Evolutionary conservation across 2,888 invertebrate species (phyloP).

Genomic region (Nesidiocoris tenuis): DNA sequence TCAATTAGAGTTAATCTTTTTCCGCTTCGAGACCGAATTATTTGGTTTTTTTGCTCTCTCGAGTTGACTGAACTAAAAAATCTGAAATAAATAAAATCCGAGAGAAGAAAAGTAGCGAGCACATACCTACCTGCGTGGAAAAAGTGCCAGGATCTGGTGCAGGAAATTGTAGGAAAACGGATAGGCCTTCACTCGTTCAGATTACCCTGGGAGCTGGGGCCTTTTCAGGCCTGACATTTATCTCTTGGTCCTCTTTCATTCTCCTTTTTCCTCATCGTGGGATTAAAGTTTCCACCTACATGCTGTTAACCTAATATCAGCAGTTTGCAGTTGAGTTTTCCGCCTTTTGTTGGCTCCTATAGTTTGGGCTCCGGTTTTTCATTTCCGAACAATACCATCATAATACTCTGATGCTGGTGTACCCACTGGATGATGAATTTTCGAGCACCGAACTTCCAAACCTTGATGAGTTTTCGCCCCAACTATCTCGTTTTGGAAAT

Average conservation of each 20-base stretch:
- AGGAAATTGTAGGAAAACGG: conserved; percentile 10
- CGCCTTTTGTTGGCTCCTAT: too few relatives aligned
- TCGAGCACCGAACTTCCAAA: too few relatives aligned
- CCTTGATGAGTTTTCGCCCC: too few relatives aligned
- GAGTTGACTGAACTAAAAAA: conserved; percentile 11
- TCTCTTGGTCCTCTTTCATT: conserved; percentile 26
- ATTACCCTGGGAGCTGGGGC: conserved; percentile 26
- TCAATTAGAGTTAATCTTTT: conserved; percentile 19
- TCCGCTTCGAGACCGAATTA: conserved; percentile 17
- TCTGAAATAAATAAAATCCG: background rate
- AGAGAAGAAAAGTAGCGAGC: background rate
- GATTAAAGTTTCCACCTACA: conserved; percentile 39
- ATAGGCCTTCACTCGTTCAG: conserved; percentile 30
- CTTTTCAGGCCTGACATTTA: conserved; percentile 28
- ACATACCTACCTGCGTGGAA: too few relatives aligned
- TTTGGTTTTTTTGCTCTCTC: background rate
- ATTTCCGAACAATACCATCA: too few relatives aligned
- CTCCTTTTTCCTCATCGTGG: conserved; percentile 37
- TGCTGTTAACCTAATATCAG: conserved; percentile 42
- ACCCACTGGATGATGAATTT: too few relatives aligned
- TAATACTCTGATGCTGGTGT: too few relatives aligned
- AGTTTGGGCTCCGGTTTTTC: too few relatives aligned
- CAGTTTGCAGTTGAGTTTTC: too few relatives aligned
- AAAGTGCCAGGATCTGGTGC: background rate
- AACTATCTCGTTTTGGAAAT: too few relatives aligned